Evolutionary conservation across 2,888 invertebrate genomes (phyloP).

Genomic region (Acanthococcus lagerstroemiae): DNA sequence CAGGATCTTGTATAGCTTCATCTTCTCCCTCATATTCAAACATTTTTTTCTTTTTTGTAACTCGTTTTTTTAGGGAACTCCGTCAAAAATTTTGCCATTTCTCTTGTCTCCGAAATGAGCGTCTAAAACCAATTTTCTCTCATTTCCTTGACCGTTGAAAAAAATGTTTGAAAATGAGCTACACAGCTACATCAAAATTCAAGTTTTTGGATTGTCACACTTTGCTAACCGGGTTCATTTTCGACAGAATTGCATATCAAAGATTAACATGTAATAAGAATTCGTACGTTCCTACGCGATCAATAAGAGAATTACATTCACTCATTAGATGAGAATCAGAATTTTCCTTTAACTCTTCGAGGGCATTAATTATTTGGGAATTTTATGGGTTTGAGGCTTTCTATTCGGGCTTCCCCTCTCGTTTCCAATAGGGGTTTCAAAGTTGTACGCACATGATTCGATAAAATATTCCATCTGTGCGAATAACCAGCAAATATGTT

Average conservation of each 20-base stretch:
- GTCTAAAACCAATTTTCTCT: not conserved
- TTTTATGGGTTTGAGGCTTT: constrained; percentile 4
- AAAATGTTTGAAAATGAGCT: not conserved
- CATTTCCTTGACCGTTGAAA: not conserved
- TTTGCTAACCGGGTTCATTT: not conserved
- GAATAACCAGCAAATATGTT: constrained; percentile 7
- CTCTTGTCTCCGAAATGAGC: not conserved
- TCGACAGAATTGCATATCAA: not conserved
- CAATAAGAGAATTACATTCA: not conserved
- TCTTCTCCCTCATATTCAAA: not conserved
- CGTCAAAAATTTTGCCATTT: not conserved
- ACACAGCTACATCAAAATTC: not conserved
- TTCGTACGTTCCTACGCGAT: not conserved
- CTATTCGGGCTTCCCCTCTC: not conserved
- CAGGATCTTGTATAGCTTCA: not conserved
- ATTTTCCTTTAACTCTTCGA: not conserved
- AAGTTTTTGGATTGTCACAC: not conserved
- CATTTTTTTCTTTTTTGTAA: not conserved
- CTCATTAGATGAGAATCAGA: not conserved
- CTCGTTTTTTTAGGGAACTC: not conserved
- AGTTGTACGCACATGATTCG: not conserved
- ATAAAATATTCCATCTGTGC: not conserved
- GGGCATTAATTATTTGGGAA: not conserved
- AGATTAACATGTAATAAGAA: not conserved
- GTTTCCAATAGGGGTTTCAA: not conserved